Evolutionary conservation across 92 coral and sea anemone genomes (phyloP).

Genomic region (Hydrozoanthus gracilis): DNA sequence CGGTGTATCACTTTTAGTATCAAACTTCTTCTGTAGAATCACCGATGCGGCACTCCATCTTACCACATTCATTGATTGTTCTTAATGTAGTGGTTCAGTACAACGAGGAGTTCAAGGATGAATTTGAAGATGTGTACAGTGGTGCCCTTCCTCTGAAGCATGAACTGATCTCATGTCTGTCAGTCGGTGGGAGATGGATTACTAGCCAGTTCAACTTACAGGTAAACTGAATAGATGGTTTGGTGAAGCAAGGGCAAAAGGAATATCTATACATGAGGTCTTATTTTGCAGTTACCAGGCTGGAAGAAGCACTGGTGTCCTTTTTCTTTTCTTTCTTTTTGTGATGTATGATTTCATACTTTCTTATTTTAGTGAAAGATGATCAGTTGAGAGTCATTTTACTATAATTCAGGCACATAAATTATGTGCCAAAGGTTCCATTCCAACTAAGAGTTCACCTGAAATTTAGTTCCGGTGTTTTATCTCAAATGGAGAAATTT

Average conservation of each 20-base stretch:
- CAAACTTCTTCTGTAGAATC: not conserved
- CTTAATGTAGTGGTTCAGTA: conserved; percentile 51
- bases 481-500: no score
- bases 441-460: no score
- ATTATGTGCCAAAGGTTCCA: no score
- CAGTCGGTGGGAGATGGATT: conserved; percentile 96
- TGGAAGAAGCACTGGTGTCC: not conserved
- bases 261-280: not conserved
- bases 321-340: not conserved
- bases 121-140: conserved; percentile 32
- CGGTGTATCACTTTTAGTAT: no score
- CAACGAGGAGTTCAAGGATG: conserved; percentile 72
- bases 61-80: not conserved
- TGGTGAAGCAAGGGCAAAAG: not conserved
- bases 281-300: not conserved
- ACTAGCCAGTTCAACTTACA: conserved; percentile 86
- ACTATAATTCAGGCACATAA: no score
- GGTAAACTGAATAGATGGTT: conserved; percentile 47
- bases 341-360: not conserved
- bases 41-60: not conserved
- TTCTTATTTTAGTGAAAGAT: not conserved
- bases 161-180: conserved; percentile 85
- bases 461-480: no score
- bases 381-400: no score
- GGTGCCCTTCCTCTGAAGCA: conserved; percentile 77